A percentile compares a stretch with the other conserved stretches of the same genome.
Evolutionary conservation across 2,888 invertebrate genomes (phyloP).

Genomic region (Temnothorax unifasciatus): DNA sequence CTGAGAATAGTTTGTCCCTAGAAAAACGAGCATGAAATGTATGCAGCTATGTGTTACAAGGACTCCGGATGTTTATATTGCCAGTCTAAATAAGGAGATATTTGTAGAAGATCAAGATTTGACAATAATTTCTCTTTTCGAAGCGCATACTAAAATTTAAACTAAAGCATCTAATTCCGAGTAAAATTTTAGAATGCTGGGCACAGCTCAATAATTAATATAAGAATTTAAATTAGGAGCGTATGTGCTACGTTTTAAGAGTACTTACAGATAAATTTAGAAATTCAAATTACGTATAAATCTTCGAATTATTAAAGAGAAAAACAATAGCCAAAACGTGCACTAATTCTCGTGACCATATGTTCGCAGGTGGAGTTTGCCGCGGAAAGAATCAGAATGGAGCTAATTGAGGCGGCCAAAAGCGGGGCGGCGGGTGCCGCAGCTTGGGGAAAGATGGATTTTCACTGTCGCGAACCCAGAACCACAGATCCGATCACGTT

Average conservation of each 20-base stretch:
- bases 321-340: neutral
- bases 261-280: neutral
- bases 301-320: neutral
- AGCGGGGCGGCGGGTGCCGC: conserved; percentile 90
- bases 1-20: conserved; percentile 3
- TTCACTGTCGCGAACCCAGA: conserved; percentile 94
- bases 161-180: neutral
- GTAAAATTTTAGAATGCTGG: neutral
- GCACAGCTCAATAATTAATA: neutral
- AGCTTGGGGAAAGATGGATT: conserved; percentile 92
- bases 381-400: conserved; percentile 95
- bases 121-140: neutral
- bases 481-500: conserved; percentile 97
- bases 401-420: conserved; percentile 95
- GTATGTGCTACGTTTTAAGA: neutral
- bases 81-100: neutral
- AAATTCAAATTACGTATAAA: neutral
- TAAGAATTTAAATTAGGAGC: neutral
- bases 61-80: neutral
- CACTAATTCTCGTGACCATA: neutral
- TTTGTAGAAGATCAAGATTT: neutral
- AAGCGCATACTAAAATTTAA: conserved; percentile 1
- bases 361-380: conserved; percentile 94
- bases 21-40: neutral
- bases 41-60: neutral